These are phyloP conservation scores for Hermetia illucens DNA, from an alignment of 1,140 invertebrate genomes.

Conservation along the genomic window DNA sequence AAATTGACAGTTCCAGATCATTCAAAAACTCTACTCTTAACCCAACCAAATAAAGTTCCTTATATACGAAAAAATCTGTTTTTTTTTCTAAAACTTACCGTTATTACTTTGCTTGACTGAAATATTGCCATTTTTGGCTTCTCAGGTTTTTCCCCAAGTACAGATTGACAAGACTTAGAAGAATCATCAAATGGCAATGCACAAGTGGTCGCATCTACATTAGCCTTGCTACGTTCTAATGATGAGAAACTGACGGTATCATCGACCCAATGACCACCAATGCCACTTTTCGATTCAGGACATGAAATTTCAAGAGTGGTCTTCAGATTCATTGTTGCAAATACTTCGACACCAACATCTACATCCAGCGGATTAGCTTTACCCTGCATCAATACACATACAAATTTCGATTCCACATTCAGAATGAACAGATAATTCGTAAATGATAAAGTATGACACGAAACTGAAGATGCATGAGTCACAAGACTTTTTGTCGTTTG, in stretches of 20 bases:
- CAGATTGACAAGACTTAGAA: slow-evolving; percentile 9
- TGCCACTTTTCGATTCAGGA: slow-evolving; percentile 4
- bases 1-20: too few species aligned
- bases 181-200: slow-evolving; percentile 11
- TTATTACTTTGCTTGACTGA: too few species aligned
- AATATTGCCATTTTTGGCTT: slow-evolving; percentile 1
- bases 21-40: too few species aligned
- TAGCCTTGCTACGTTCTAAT: slow-evolving; percentile 4
- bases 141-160: slow-evolving; percentile 7
- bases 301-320: slow-evolving; percentile 9
- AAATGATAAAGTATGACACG: too few species aligned
- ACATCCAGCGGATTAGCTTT: not conserved
- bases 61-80: too few species aligned
- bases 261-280: slow-evolving; percentile 12
- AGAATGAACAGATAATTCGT: too few species aligned
- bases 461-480: too few species aligned
- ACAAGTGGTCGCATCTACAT: slow-evolving; percentile 6
- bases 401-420: too few species aligned
- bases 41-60: too few species aligned
- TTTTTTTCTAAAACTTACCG: too few species aligned
- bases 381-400: too few species aligned
- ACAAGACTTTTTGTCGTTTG: too few species aligned
- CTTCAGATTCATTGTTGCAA: not conserved
- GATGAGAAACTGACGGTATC: slow-evolving; percentile 9
- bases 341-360: slow-evolving; percentile 3